Evolutionary conservation across 2,113 vertebrate genomes (phyloP).

Genomic region (Nibea coibor): DNA sequence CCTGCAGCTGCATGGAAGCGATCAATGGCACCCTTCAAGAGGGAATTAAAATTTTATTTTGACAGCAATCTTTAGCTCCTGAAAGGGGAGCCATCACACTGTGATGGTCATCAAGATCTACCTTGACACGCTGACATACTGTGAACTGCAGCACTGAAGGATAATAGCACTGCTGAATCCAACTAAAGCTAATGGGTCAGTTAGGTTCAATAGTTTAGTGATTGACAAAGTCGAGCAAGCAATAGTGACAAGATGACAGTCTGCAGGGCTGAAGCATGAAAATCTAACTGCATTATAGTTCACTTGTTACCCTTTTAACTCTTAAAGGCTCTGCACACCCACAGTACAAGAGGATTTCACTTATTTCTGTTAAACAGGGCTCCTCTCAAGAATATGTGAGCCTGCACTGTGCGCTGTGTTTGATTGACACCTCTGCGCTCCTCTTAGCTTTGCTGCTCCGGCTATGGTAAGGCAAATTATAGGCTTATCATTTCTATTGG

Average conservation of each 20-base stretch:
- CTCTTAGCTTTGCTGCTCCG: neutral
- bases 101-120: constrained; percentile 75
- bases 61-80: constrained; percentile 84
- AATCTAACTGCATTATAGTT: neutral
- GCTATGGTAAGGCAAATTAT: neutral
- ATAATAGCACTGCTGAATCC: neutral
- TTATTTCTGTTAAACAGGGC: neutral
- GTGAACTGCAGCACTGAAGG: constrained; percentile 1
- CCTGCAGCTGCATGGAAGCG: constrained; percentile 35
- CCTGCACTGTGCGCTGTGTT: too few relatives aligned
- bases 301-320: neutral
- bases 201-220: neutral
- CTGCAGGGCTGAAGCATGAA: too few relatives aligned
- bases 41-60: constrained; percentile 85
- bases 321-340: neutral
- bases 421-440: neutral
- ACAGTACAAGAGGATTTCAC: neutral
- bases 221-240: neutral
- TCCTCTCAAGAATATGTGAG: neutral
- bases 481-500: neutral
- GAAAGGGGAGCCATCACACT: constrained; percentile 80
- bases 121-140: constrained; percentile 18
- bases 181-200: constrained; percentile 12
- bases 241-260: neutral
- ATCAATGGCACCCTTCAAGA: constrained; percentile 62